Evolutionary conservation across 2,888 invertebrate species (phyloP).

Genomic region (Dasypogon diadema): DNA sequence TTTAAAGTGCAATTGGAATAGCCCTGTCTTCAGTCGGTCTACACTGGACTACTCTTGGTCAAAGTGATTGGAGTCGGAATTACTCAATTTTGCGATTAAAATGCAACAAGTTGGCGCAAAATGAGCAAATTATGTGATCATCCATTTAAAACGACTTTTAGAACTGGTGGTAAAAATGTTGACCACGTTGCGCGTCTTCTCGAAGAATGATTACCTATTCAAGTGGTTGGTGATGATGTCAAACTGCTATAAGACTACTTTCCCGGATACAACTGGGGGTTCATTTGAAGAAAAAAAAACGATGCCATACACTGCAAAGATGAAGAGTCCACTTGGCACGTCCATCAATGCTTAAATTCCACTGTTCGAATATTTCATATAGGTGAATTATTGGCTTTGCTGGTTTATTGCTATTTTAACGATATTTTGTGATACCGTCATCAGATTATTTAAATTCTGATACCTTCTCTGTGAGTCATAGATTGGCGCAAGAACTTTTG

Average conservation of each 20-base stretch:
- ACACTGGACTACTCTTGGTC: background rate
- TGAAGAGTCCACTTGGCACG: background rate
- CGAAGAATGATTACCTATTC: background rate
- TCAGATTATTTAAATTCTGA: no score
- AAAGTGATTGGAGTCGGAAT: constrained; percentile 31
- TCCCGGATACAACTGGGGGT: constrained; percentile 5
- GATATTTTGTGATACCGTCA: no score
- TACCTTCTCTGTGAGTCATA: no score
- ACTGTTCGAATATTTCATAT: no score
- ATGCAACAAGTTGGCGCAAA: constrained; percentile 35
- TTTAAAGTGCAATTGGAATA: constrained; percentile 32
- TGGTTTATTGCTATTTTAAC: no score
- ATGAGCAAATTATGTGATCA: constrained; percentile 50
- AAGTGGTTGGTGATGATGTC: background rate
- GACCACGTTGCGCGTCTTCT: no score
- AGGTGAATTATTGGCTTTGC: no score
- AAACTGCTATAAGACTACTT: background rate
- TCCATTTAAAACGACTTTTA: constrained; percentile 14
- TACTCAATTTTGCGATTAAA: constrained; percentile 45
- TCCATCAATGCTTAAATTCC: constrained; percentile 21
- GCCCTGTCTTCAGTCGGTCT: background rate
- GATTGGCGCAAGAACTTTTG: no score
- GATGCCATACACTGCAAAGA: background rate
- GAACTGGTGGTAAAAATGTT: background rate
- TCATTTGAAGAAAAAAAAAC: constrained; percentile 31